These are phyloP conservation scores for Drosophila subpulchrella DNA, from an alignment of 1,140 invertebrate species.

Conservation along the genomic window DNA sequence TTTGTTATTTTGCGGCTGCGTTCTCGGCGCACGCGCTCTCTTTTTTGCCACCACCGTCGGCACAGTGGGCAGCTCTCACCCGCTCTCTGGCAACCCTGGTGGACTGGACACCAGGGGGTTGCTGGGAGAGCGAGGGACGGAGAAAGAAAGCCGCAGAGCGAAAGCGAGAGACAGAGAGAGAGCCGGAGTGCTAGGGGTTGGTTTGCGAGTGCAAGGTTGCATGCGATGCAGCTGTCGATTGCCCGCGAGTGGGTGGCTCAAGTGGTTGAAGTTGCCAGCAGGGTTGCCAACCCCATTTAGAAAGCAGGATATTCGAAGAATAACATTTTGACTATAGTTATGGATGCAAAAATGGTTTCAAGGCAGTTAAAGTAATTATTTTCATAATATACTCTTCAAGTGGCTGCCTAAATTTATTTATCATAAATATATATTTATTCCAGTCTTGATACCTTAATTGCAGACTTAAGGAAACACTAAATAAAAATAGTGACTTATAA, in stretches of 20 bases:
- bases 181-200: slow-evolving; percentile 42
- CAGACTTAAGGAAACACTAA: no score
- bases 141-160: slow-evolving; percentile 8
- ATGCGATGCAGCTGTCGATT: slow-evolving; percentile 62
- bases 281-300: slow-evolving; percentile 39
- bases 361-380: not conserved
- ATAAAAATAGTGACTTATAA: no score
- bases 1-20: slow-evolving; percentile 41
- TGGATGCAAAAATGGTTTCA: no score
- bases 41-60: slow-evolving; percentile 35
- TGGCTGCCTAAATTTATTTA: no score
- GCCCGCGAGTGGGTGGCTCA: slow-evolving; percentile 18
- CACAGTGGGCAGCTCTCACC: slow-evolving; percentile 4
- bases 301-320: not conserved
- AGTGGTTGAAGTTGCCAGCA: slow-evolving; percentile 41
- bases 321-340: not conserved
- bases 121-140: slow-evolving; percentile 9
- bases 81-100: slow-evolving; percentile 19
- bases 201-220: slow-evolving; percentile 62
- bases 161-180: not conserved
- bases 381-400: no score
- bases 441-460: no score
- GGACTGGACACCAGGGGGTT: slow-evolving; percentile 4
- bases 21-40: slow-evolving; percentile 70
- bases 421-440: no score